Evolutionary conservation across 1,140 invertebrate genomes (phyloP).

Genomic region (Asbolus verrucosus): DNA sequence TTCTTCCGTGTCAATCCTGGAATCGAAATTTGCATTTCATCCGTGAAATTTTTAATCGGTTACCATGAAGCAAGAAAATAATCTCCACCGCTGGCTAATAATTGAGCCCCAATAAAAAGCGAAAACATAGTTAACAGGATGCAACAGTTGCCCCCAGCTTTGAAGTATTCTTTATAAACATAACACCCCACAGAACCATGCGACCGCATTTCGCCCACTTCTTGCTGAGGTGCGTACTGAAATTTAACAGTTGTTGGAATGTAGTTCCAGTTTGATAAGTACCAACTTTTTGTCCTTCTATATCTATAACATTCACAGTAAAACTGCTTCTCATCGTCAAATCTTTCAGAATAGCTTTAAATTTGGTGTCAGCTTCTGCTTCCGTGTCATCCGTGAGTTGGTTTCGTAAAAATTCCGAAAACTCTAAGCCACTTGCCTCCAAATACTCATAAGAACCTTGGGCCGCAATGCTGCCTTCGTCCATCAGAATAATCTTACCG

Average conservation of each 20-base stretch:
- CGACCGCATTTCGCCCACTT: slow-evolving; percentile 64
- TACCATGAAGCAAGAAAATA: slow-evolving; percentile 85
- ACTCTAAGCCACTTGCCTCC: slow-evolving; percentile 62
- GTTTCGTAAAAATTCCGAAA: slow-evolving; percentile 67
- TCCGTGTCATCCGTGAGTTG: slow-evolving; percentile 60
- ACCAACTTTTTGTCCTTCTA: slow-evolving; percentile 53
- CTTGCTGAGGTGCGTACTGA: slow-evolving; percentile 44
- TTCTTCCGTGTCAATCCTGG: slow-evolving; percentile 5
- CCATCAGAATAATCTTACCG: slow-evolving; percentile 73
- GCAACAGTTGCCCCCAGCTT: slow-evolving; percentile 72
- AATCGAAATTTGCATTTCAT: too few relatives aligned
- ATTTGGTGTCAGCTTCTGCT: slow-evolving; percentile 20
- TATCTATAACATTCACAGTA: slow-evolving; percentile 53
- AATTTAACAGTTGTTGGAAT: too few relatives aligned
- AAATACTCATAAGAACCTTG: slow-evolving; percentile 65
- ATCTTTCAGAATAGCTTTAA: slow-evolving; percentile 50
- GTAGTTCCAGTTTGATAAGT: too few relatives aligned
- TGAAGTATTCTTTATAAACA: slow-evolving; percentile 78
- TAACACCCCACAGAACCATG: slow-evolving; percentile 67
- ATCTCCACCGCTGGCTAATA: slow-evolving; percentile 76
- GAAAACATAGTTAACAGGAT: slow-evolving; percentile 70
- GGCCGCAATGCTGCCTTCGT: slow-evolving; percentile 68
- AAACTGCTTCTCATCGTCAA: slow-evolving; percentile 47
- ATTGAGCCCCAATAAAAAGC: slow-evolving; percentile 75
- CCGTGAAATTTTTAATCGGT: too few relatives aligned